phyloP scores from a whole-genome alignment of 2,113 vertebrate species.

The Podilymbus podiceps region DNA sequence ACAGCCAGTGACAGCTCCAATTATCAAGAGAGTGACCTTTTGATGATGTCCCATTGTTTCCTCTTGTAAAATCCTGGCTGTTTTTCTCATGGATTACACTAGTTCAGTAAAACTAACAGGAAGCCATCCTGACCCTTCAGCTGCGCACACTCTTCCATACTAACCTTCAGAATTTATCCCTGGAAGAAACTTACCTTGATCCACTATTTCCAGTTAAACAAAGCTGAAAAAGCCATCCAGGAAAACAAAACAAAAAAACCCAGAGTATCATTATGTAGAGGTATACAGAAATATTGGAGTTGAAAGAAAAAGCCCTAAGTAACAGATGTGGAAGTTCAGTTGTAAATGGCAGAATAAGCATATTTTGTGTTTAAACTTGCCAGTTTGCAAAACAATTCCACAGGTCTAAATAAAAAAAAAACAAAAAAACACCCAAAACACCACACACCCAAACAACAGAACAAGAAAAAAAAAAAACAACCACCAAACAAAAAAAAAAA shows the following conservation, averaged over 20 bases:
- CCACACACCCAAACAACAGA: too few species aligned
- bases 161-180: not conserved
- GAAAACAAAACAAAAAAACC: not conserved
- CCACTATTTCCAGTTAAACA: not conserved
- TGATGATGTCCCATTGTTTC: fast-evolving
- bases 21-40: not conserved
- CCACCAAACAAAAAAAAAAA: too few species aligned
- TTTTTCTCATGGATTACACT: not conserved
- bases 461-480: too few species aligned
- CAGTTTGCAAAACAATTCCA: not conserved
- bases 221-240: not conserved
- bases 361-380: not conserved
- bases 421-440: too few species aligned
- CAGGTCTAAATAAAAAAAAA: not conserved
- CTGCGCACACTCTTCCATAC: not conserved
- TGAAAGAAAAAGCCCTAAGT: not conserved
- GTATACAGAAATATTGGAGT: not conserved
- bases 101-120: not conserved
- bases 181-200: not conserved
- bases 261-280: not conserved
- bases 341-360: not conserved
- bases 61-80: not conserved
- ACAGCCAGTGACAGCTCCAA: not conserved
- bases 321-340: not conserved
- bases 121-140: not conserved